phyloP scores from a whole-genome alignment of 1,140 invertebrate species.

The Aleiodes sp. region DNA sequence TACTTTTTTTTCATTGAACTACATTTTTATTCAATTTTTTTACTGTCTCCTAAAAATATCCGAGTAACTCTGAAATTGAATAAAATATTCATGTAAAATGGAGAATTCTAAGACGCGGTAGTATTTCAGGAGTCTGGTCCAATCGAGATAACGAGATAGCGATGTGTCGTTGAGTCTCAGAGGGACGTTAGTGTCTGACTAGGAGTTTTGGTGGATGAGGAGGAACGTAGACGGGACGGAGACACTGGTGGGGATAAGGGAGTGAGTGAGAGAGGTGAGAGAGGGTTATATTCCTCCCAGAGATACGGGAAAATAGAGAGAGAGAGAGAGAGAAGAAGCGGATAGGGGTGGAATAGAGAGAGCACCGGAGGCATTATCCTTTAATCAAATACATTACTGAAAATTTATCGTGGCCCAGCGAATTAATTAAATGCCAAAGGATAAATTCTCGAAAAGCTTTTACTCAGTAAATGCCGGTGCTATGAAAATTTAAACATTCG shows the following conservation, averaged over 20 bases:
- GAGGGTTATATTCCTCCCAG: slow-evolving; percentile 10
- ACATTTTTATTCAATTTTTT: no score
- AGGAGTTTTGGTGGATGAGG: slow-evolving; percentile 11
- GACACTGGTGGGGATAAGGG: slow-evolving; percentile 10
- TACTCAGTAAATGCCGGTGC: not conserved
- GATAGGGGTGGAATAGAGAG: slow-evolving; percentile 40
- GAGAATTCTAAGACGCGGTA: slow-evolving; percentile 17
- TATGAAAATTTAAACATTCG: not conserved
- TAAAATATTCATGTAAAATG: not conserved
- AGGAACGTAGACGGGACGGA: slow-evolving; percentile 12
- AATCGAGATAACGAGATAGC: slow-evolving; percentile 54
- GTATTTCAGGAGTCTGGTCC: slow-evolving; percentile 44
- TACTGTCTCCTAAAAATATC: no score
- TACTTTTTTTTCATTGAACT: not conserved
- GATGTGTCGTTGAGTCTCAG: slow-evolving; percentile 43
- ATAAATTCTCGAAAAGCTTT: slow-evolving; percentile 58
- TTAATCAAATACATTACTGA: slow-evolving; percentile 67
- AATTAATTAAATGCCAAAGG: slow-evolving; percentile 67
- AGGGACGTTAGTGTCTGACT: slow-evolving; percentile 11
- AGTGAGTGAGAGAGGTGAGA: slow-evolving; percentile 17
- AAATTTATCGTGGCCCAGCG: slow-evolving; percentile 64
- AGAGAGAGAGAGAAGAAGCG: slow-evolving; percentile 31
- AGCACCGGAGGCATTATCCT: slow-evolving; percentile 63
- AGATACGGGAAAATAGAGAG: slow-evolving; percentile 26
- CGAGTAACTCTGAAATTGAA: no score